These are phyloP conservation scores for Caenorhabditis tropicalis DNA, from an alignment of 1,140 invertebrate species.

Conservation along the genomic window DNA sequence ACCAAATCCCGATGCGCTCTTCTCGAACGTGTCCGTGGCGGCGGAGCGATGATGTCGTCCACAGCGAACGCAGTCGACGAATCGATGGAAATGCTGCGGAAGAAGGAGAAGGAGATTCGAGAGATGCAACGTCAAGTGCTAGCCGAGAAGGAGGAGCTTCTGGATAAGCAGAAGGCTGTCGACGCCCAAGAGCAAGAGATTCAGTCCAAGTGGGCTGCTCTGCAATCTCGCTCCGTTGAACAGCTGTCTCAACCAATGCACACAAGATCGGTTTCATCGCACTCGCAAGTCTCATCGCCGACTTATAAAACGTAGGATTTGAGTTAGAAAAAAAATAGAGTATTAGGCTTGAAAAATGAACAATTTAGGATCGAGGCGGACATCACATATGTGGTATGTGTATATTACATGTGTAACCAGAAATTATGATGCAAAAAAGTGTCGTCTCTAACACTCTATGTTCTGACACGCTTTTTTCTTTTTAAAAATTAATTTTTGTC, in stretches of 20 bases:
- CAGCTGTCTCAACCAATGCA: neutral
- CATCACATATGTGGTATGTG: constrained; percentile 27
- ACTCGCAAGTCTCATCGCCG: neutral
- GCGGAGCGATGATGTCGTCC: constrained; percentile 10
- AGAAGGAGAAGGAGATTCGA: constrained; percentile 45
- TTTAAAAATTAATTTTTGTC: too few relatives aligned
- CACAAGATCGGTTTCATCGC: neutral
- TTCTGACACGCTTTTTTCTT: too few relatives aligned
- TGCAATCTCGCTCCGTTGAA: constrained; percentile 7
- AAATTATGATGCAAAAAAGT: neutral
- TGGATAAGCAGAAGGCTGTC: neutral
- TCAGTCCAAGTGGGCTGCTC: neutral
- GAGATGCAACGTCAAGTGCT: constrained; percentile 3
- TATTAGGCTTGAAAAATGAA: neutral
- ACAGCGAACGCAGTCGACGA: constrained; percentile 14
- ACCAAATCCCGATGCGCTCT: constrained; percentile 29
- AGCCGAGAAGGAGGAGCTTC: neutral
- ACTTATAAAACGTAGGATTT: constrained; percentile 21
- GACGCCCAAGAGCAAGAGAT: neutral
- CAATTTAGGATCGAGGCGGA: constrained; percentile 16
- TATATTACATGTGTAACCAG: neutral
- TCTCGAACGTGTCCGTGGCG: constrained; percentile 31
- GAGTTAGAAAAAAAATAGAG: neutral
- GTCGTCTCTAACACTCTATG: neutral
- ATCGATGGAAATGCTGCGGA: constrained; percentile 33